These are phyloP conservation scores for Pterophyllum scalare DNA, from an alignment of 2,113 vertebrate genomes.

Conservation along the genomic window DNA sequence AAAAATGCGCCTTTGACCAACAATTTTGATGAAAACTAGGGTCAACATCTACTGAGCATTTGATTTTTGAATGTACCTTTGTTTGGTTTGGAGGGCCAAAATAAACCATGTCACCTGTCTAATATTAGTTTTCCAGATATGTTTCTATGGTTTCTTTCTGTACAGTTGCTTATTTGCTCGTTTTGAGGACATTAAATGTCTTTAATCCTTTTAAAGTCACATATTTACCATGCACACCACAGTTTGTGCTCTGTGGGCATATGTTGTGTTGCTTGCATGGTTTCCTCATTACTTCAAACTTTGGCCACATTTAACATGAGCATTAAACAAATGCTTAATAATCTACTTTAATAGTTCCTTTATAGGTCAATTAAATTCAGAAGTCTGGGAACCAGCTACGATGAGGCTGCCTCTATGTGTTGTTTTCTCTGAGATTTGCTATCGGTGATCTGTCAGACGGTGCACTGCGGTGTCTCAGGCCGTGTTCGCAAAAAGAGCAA, in stretches of 20 bases:
- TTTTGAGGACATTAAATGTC: too few relatives aligned
- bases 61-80: neutral
- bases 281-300: too few relatives aligned
- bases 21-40: too few relatives aligned
- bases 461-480: slow-evolving; percentile 64
- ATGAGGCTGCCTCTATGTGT: neutral
- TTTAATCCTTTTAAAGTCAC: neutral
- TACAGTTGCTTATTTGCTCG: neutral
- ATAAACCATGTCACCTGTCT: too few relatives aligned
- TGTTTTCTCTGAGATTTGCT: slow-evolving; percentile 37
- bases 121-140: neutral
- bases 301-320: too few relatives aligned
- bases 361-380: neutral
- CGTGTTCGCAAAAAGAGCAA: slow-evolving; percentile 18
- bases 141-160: neutral
- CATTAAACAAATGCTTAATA: neutral
- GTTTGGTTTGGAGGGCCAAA: neutral
- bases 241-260: too few relatives aligned
- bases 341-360: slow-evolving; percentile 6
- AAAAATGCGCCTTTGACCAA: too few relatives aligned
- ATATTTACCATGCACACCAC: too few relatives aligned
- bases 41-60: slow-evolving; percentile 2
- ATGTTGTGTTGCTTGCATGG: too few relatives aligned
- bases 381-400: neutral
- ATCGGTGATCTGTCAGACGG: slow-evolving; percentile 67